phyloP scores from a whole-genome alignment of 2,113 vertebrate species.

The Numida meleagris region DNA sequence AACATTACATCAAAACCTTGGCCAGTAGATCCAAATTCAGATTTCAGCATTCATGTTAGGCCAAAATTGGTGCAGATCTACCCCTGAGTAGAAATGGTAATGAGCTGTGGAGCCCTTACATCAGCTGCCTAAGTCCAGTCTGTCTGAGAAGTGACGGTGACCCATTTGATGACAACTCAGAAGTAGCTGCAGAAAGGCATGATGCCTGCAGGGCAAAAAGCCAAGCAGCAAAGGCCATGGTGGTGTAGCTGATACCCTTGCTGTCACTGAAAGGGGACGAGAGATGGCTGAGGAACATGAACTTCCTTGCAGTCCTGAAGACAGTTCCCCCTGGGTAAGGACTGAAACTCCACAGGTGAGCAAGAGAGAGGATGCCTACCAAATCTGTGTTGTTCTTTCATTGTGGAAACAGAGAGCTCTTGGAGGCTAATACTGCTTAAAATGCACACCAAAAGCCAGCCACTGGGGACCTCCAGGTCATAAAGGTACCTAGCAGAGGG shows the following conservation, averaged over 20 bases:
- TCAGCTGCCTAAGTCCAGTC: background rate
- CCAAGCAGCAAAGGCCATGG: background rate
- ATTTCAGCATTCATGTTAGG: background rate
- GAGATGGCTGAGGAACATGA: background rate
- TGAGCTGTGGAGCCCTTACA: background rate
- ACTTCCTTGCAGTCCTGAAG: background rate
- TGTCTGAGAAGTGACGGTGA: background rate
- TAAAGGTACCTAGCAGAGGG: background rate
- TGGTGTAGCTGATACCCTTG: background rate
- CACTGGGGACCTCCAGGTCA: background rate
- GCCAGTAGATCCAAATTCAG: background rate
- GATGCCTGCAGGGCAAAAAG: background rate
- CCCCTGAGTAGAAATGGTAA: background rate
- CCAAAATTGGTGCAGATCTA: background rate
- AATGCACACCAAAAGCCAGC: background rate
- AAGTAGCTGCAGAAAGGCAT: background rate
- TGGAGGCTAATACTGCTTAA: background rate
- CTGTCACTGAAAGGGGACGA: background rate
- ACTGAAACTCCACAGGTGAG: background rate
- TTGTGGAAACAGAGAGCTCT: background rate
- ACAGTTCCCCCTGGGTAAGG: background rate
- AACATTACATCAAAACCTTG: background rate
- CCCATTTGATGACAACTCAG: background rate
- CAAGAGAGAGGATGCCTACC: background rate
- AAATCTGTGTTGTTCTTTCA: background rate